Base-by-base conservation (phyloP, 2,888 invertebrate species). In the Drosophila percnosoma region DNA sequence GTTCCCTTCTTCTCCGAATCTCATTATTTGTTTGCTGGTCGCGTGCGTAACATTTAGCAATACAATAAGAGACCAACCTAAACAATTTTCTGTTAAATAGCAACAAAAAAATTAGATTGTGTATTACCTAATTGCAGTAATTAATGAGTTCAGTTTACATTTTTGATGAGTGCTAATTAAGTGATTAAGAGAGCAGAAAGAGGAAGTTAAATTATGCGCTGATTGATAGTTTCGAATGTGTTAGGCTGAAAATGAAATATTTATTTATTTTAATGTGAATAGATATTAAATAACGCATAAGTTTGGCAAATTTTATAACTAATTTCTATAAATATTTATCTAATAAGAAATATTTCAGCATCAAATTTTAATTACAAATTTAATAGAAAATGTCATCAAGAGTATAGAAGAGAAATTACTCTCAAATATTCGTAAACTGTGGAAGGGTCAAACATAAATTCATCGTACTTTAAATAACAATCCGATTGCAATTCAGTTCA, bases 61-160 rank as follows among this genome's bases (percentile, higher is more conserved):
- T 51, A 55, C 40, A 70, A 70, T 54, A 27, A 49, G 52, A 60
- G 63, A 53, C 45, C 34, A 57, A 34, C 52, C 34, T 10, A 70
- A 52, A 45, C 75, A 60, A 78, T 75, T 75, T 71, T 45, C 53
- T 61, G 75, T 75, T 74, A 78, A 70, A 69, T 60, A 68, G 53
- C 63, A 68, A 36, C 63, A 59, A 60, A 65, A 81, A 78, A 59
- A 58, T 64, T 58, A 68, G 67, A 58, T 48, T 65, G 71, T 65
- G 62, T 67, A 67, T 69, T 77, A 65, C 69, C 69, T 89, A 86
- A 86, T 86, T 86, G 88, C 74, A 74, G 75, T 88, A 82, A 89
- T 85, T 88, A 89, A 86, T 85, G 87, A 78, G 82, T 70, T 74
- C 70, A 73, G 79, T 76, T 86, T 88, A 80, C 75, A 74, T 61